Evolutionary conservation across 2,113 vertebrate species (phyloP).

Genomic region (Perognathus longimembris): DNA sequence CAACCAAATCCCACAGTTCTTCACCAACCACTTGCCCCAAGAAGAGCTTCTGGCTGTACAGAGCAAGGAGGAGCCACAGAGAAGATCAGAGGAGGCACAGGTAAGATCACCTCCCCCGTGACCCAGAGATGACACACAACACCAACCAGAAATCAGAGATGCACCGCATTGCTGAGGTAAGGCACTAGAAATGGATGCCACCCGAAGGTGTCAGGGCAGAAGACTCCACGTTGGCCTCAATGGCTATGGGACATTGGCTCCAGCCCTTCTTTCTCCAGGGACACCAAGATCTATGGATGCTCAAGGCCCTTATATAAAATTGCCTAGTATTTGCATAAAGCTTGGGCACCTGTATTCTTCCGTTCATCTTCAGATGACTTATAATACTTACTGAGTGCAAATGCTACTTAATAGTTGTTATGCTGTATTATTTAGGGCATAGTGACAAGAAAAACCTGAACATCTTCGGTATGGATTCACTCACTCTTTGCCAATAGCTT

Average conservation of each 20-base stretch:
- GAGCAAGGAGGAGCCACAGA: background rate
- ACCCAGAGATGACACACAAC: background rate
- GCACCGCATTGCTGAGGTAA: background rate
- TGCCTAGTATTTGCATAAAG: background rate
- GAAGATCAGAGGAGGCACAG: background rate
- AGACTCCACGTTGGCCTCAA: background rate
- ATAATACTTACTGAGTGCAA: background rate
- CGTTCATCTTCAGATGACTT: background rate
- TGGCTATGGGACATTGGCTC: background rate
- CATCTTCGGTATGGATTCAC: background rate
- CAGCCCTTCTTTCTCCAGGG: background rate
- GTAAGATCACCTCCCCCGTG: fast-evolving
- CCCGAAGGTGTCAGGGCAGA: background rate
- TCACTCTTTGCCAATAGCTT: background rate
- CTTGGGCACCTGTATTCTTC: too few species aligned
- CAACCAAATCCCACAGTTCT: background rate
- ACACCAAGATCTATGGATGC: background rate
- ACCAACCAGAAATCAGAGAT: background rate
- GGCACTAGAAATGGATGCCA: too few species aligned
- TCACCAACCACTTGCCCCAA: background rate
- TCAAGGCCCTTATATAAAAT: background rate
- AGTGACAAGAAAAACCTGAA: background rate
- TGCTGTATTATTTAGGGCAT: too few species aligned
- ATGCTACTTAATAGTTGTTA: background rate
- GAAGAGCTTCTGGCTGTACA: too few species aligned